Evolutionary conservation across 2,113 vertebrate species (phyloP).

Genomic region (Myxocyprinus asiaticus): DNA sequence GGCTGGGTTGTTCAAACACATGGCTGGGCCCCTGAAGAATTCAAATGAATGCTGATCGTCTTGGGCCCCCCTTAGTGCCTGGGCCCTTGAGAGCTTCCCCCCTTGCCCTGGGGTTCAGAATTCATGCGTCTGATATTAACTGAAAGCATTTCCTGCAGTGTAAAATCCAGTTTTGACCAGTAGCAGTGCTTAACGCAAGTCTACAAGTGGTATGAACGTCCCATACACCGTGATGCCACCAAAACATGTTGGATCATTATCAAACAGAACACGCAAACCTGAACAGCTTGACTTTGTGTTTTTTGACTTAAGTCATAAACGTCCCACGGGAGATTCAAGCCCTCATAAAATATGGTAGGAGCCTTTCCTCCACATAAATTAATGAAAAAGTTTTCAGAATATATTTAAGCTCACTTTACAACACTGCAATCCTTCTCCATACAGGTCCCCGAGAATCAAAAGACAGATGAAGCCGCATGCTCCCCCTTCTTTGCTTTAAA

Average conservation of each 20-base stretch:
- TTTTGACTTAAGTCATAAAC: conserved; percentile 25
- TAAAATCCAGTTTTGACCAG: too few relatives aligned
- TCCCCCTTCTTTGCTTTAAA: conserved; percentile 63
- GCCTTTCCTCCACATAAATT: conserved; percentile 48
- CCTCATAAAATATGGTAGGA: conserved; percentile 45
- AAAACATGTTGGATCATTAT: conserved; percentile 3
- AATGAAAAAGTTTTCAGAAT: conserved; percentile 48
- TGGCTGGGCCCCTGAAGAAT: too few relatives aligned
- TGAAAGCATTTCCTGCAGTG: too few relatives aligned
- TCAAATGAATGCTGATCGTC: too few relatives aligned
- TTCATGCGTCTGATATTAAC: too few relatives aligned
- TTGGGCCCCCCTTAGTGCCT: too few relatives aligned
- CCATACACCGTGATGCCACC: not conserved
- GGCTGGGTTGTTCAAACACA: too few relatives aligned
- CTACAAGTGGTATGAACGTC: not conserved
- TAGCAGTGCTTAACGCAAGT: too few relatives aligned
- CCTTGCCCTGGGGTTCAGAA: too few relatives aligned
- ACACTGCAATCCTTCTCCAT: not conserved
- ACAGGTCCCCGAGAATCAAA: conserved; percentile 43
- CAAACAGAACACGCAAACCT: conserved; percentile 4
- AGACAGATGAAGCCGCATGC: conserved; percentile 39
- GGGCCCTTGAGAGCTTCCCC: too few relatives aligned
- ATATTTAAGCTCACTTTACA: conserved; percentile 37
- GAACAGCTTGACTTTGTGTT: conserved; percentile 37
- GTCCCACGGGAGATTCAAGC: conserved; percentile 1